A percentile compares a stretch with the other conserved stretches of the same genome.
Conservation (phyloP, 2,797 vertebrate genomes). For the Zenarchopterus dispar region DNA sequence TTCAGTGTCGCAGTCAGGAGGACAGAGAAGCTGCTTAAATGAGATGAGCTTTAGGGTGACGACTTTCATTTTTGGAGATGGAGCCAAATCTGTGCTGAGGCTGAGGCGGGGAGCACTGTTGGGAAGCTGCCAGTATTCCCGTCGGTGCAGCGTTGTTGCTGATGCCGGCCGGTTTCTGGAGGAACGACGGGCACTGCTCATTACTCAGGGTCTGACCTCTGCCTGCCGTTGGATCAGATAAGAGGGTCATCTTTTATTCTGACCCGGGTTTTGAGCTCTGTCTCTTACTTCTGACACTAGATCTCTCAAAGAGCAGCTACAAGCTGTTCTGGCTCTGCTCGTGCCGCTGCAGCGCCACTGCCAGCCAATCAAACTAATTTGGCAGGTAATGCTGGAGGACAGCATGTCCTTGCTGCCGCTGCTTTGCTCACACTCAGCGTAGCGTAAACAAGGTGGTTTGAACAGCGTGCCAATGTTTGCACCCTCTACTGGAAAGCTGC, state of each 20-base stretch:
- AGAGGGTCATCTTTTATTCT: neutral
- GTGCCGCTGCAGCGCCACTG: conserved; percentile 54
- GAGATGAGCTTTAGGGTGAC: neutral
- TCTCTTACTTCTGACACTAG: neutral
- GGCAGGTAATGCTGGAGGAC: conserved; percentile 44
- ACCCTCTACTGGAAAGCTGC: conserved; percentile 37
- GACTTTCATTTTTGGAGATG: conserved; percentile 22
- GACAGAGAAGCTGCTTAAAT: too few relatives aligned
- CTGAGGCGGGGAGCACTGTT: neutral
- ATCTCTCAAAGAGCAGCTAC: neutral
- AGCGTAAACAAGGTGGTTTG: conserved; percentile 58
- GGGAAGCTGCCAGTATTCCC: conserved; percentile 12
- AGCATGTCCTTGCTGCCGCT: conserved; percentile 59
- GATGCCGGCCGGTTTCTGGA: conserved; percentile 39
- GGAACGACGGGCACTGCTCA: conserved; percentile 28
- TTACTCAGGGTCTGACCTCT: conserved; percentile 12
- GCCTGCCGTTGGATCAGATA: conserved; percentile 8
- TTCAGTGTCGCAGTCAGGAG: too few relatives aligned
- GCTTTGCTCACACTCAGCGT: conserved; percentile 39
- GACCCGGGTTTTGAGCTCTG: neutral
- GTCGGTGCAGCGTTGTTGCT: conserved; percentile 33
- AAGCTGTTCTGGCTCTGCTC: conserved; percentile 13
- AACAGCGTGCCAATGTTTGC: conserved; percentile 34
- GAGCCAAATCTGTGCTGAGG: conserved; percentile 20
- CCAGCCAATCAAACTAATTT: conserved; percentile 47